Evolutionary conservation across 2,888 invertebrate genomes (phyloP).

Genomic region (Drosophila melanocephala): DNA sequence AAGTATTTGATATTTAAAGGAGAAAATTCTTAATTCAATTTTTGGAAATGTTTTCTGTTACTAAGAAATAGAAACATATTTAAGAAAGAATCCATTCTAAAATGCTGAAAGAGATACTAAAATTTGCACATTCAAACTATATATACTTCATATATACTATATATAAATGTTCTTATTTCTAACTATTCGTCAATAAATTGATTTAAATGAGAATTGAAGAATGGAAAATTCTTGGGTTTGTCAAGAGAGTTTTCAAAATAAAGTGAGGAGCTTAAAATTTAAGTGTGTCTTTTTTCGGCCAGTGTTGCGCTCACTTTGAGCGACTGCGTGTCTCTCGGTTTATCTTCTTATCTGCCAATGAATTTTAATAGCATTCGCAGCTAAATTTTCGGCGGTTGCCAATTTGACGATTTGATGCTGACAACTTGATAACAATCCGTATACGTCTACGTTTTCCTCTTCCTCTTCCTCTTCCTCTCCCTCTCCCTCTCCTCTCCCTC

Average conservation of each 20-base stretch:
- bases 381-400: slow-evolving; percentile 29
- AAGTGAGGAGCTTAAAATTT: neutral
- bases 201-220: neutral
- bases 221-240: neutral
- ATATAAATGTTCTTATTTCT: neutral
- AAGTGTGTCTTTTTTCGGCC: neutral
- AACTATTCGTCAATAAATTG: neutral
- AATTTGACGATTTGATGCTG: slow-evolving; percentile 19
- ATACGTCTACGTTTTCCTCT: neutral
- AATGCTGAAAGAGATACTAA: no score
- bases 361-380: slow-evolving; percentile 64
- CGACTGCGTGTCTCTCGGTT: neutral
- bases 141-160: no score
- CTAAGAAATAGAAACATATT: neutral
- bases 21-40: neutral
- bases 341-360: slow-evolving; percentile 52
- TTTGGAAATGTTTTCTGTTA: neutral
- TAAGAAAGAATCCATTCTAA: neutral
- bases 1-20: neutral
- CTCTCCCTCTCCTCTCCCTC: neutral
- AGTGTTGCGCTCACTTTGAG: neutral
- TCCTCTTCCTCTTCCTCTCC: neutral
- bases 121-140: neutral
- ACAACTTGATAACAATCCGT: slow-evolving; percentile 27
- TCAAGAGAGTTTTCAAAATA: neutral